Evolutionary conservation across 2,888 invertebrate species (phyloP), one percentile per base, ranked within the genome.

Genomic region (Malthinus seriepunctatus): DNA sequence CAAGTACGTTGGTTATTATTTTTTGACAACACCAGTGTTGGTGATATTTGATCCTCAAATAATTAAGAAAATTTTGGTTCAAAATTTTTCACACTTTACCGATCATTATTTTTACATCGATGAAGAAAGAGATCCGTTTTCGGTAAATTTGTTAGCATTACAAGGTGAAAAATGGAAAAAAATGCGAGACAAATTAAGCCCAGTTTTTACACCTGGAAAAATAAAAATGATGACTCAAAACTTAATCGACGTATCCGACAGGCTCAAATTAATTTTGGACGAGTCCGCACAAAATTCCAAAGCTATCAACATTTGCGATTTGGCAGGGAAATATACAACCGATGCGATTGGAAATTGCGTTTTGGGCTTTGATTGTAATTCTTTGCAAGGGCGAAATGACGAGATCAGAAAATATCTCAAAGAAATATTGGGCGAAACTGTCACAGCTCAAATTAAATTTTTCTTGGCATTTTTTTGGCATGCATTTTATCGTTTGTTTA

Each of bases 131-230:
- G 78, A 78, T 55, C 76, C 76, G 10, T 70, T 78, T 23, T 74
- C 72, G 1, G 74, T 72, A 68, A 73, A 72, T 35, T 55, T 79
- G 5, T 64, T 81, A 45, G 75, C 74, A 2, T 56, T 81, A 31
- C 76, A 74, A 23, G 81, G 80, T 35, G 74, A 76, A 0, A 75
- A 77, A 1, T 84, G 83, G 84, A 81, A 78, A 61, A 76, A 75
- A 34, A 67, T 83, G 7, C 73, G 84, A 11, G 67, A 76, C 0
- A 81, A 81, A 55, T 71, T 83, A 31, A 79, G 81, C 0, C 82
- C 83, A 0, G 79, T 83, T 64, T 80, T 23, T 23, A 23, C 82
- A 1, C 76, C 79, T 1, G 81, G 80, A 10, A 83, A 82, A 66
- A 72, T 84, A 62, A 81, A 78, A 64, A 73, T 71, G 49, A 81